Evolutionary conservation across 2,888 invertebrate species (phyloP), one percentile per base, ranked within the genome.

Genomic region (Orthosia gothica): DNA sequence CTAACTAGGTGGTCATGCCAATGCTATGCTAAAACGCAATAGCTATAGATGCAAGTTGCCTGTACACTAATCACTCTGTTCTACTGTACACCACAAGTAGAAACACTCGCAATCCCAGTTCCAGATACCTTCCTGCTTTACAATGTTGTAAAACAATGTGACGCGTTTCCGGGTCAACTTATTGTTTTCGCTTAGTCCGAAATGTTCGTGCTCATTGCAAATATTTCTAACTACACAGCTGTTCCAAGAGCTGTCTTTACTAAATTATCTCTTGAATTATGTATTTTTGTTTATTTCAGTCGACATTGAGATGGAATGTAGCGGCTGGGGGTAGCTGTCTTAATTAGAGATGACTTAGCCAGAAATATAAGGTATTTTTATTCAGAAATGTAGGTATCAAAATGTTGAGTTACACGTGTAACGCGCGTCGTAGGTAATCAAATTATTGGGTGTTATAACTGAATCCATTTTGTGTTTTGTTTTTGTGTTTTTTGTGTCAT

Each of bases 91-190:
- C 62, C 59, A 69, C 75, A 80, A 85, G 74, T 70, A 66, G 71
- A 66, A 75, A 58, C 68, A 83, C 70, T 82, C 74, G 69, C 86
- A 86, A 85, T 89, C 76, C 84, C 73, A 71, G 79, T 63, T 66
- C 77, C 64, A 76, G 85, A 82, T 86, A 84, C 83, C 83, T 85
- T 79, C 72, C 71, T 77, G 78, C 80, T 81, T 85, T 79, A 79
- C 85, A 80, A 79, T n/a, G n/a, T n/a, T n/a, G n/a, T n/a, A n/a
- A n/a, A n/a, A n/a, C n/a, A n/a, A n/a, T n/a, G n/a, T n/a, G n/a
- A n/a, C n/a, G n/a, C n/a, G n/a, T n/a, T 87, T 90, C 87, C 89
- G 82, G 82, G 89, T 85, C 84, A 85, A 85, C 79, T 82, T 86
- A 84, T 85, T 84, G 89, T 82, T 82, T 79, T 81, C 82, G 74